phyloP scores from a whole-genome alignment of 2,797 vertebrate species.

The Melanotaenia parkinsoni region DNA sequence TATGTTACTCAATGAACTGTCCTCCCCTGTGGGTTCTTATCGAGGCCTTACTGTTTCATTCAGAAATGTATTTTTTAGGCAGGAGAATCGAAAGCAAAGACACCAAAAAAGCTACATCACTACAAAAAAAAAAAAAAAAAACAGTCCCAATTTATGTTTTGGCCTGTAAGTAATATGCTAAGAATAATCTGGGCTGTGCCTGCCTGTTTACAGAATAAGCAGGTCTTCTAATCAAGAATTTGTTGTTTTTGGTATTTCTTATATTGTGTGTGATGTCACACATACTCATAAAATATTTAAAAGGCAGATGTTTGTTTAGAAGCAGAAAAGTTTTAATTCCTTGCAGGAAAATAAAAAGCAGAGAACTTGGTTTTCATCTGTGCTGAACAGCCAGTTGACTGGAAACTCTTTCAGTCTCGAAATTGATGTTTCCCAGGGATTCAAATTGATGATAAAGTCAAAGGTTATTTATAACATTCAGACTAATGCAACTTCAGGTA shows the following conservation, averaged over 20 bases:
- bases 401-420: conserved; percentile 18
- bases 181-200: conserved; percentile 35
- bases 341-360: conserved; percentile 8
- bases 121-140: conserved; percentile 11
- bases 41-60: conserved; percentile 7
- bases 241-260: conserved; percentile 27
- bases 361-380: conserved; percentile 3
- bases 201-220: conserved; percentile 25
- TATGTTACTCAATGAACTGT: conserved; percentile 15
- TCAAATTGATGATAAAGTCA: conserved; percentile 25
- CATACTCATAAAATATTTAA: conserved; percentile 15
- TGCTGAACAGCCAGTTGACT: conserved; percentile 5
- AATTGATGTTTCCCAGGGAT: conserved; percentile 21
- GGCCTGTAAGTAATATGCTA: conserved; percentile 50
- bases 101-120: neutral
- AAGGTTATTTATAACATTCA: conserved; percentile 26
- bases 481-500: conserved; percentile 15
- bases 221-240: conserved; percentile 42
- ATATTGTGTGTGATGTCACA: conserved; percentile 21
- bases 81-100: neutral
- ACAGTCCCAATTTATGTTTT: conserved; percentile 52
- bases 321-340: conserved; percentile 2
- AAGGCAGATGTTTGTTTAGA: conserved; percentile 2
- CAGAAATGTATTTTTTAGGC: neutral
- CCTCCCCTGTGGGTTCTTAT: neutral